Base-by-base conservation (phyloP, 2,797 vertebrate species). In the Galagoides demidoff region DNA sequence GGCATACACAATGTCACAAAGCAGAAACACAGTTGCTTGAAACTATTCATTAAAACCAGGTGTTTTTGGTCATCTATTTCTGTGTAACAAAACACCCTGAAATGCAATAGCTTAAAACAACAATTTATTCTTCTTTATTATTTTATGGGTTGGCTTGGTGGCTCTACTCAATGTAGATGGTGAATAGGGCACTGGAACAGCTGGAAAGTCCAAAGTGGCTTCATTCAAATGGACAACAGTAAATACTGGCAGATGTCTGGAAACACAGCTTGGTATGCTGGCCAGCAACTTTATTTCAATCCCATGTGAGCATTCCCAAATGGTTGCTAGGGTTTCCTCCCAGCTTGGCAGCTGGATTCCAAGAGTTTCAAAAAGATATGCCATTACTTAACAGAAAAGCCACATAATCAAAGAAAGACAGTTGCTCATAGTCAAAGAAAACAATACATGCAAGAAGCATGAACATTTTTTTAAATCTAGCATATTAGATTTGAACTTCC, bases 321-420 rank as follows among this genome's bases (percentile, higher is more conserved):
- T 37, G 49, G 10, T 81, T 82, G 39, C 45, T 66, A 93, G 45
- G 45, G 45, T 39, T 73, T 89, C 82, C 78, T 91, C 83, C 83
- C 52, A 87, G 19, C 20, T 70, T 94, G 73, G 17, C 52, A 94
- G 52, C 77, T 95, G 71, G 52, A 31, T 94, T 84, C 64, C 39
- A 73, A 70, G 31, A 77, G 13, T 93, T 85, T 92, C 63, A 91
- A 83, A 37, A 92, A 13, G 52, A 66, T 43, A 73, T 22, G 19
- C 10, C 2, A 57, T 89, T 95, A 64, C 34, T 81, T 94, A 87
- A 90, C 16, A 92, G 29, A 29, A 92, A 16, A 74, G n/a, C 31
- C 34, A 86, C 86, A 49, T 52, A 95, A 27, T 68, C 17, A 37
- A 73, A 79, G 57, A 16, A 14, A 1, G 7, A 70, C 82, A 85